Conservation (phyloP, 2,888 invertebrate genomes). For the Hyposoter dolosus region DNA sequence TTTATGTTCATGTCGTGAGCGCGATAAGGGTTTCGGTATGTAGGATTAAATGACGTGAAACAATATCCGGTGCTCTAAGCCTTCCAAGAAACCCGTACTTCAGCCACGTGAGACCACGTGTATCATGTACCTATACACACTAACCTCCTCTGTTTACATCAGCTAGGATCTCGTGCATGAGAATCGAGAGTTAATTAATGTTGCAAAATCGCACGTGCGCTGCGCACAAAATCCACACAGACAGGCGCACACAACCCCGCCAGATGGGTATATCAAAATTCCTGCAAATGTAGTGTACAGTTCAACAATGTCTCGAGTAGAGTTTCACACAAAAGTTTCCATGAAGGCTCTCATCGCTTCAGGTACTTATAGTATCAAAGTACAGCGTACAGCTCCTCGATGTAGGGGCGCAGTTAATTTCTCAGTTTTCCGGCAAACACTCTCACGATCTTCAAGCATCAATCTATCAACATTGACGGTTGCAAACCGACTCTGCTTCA, state of each 20-base stretch:
- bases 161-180: constrained; percentile 20
- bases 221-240: background rate
- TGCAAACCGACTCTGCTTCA: background rate
- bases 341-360: constrained; percentile 25
- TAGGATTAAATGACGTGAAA: constrained; percentile 34
- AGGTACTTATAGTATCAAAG: constrained; percentile 21
- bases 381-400: background rate
- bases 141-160: constrained; percentile 28
- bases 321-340: constrained; percentile 28
- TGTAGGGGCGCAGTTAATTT: background rate
- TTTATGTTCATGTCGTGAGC: background rate
- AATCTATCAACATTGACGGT: background rate
- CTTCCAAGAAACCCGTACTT: constrained; percentile 27
- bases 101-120: constrained; percentile 35
- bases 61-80: constrained; percentile 21
- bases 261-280: background rate
- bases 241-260: background rate
- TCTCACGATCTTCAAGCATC: background rate
- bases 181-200: constrained; percentile 58
- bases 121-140: constrained; percentile 17
- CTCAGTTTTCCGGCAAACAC: background rate
- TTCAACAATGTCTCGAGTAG: constrained; percentile 22
- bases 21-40: background rate
- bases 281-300: constrained; percentile 18
- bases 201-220: constrained; percentile 42